These are phyloP conservation scores for Drosophila ambigua DNA, from an alignment of 1,140 invertebrate species.

Conservation along the genomic window DNA sequence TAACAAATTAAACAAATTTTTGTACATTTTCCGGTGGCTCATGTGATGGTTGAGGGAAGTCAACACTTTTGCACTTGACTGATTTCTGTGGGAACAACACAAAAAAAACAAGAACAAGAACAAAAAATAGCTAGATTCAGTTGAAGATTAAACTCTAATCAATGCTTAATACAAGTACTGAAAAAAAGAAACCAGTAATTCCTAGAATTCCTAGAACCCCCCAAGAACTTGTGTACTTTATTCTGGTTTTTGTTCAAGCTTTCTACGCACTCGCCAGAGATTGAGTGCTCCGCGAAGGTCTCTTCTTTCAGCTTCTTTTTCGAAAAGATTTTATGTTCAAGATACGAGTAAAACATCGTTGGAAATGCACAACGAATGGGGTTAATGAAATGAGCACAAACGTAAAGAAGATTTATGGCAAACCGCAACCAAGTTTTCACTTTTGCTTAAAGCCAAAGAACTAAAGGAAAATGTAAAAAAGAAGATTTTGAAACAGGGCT, in stretches of 20 bases:
- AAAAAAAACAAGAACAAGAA: constrained; percentile 15
- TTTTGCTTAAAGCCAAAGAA: constrained; percentile 48
- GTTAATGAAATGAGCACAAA: constrained; percentile 65
- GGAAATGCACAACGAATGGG: constrained; percentile 54
- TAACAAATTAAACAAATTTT: constrained; percentile 60
- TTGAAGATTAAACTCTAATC: constrained; percentile 5
- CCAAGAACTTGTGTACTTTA: background rate
- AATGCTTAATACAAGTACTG: constrained; percentile 7
- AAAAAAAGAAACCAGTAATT: background rate
- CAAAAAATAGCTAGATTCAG: background rate
- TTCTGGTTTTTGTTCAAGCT: constrained; percentile 38
- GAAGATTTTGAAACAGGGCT: constrained; percentile 18
- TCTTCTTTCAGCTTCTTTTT: constrained; percentile 5
- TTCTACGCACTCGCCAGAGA: constrained; percentile 53
- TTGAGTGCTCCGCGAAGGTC: constrained; percentile 38
- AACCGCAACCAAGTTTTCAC: constrained; percentile 62
- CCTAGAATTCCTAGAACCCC: constrained; percentile 21
- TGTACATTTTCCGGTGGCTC: constrained; percentile 38
- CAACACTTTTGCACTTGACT: constrained; percentile 63
- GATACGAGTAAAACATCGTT: constrained; percentile 49
- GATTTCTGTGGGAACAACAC: constrained; percentile 68
- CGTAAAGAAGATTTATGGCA: constrained; percentile 70
- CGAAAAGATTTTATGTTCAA: constrained; percentile 47
- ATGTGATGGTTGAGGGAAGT: constrained; percentile 57
- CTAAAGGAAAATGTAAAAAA: constrained; percentile 43